Conservation (phyloP, 2,888 invertebrate species). For the Seira ritae region DNA sequence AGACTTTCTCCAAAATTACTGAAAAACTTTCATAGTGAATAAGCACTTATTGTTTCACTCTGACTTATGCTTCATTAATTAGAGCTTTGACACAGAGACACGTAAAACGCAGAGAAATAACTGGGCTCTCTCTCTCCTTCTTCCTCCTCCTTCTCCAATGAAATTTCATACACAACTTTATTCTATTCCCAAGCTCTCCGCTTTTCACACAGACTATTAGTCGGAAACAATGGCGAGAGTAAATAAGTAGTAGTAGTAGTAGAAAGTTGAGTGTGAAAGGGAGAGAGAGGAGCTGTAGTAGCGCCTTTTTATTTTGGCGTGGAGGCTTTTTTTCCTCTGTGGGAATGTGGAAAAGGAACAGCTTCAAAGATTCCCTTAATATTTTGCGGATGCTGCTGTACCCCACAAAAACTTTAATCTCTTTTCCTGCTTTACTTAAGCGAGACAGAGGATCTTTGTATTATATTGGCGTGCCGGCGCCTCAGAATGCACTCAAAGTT, state of each 20-base stretch:
- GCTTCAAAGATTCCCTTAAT: background rate
- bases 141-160: slow-evolving; percentile 13
- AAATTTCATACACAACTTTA: no score
- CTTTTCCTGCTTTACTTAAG: slow-evolving; percentile 19
- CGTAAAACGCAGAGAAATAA: slow-evolving; percentile 24
- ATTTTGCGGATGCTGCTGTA: slow-evolving; percentile 11
- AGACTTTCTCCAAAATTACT: no score
- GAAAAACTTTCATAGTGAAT: no score
- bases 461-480: background rate
- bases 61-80: slow-evolving; percentile 62
- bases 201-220: no score
- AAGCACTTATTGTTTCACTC: slow-evolving; percentile 17
- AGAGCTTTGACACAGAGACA: slow-evolving; percentile 54
- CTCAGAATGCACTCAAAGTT: background rate
- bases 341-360: background rate
- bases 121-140: background rate
- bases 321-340: no score
- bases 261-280: background rate
- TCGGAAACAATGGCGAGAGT: background rate
- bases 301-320: background rate
- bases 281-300: background rate
- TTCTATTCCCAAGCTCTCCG: no score
- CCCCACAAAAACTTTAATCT: slow-evolving; percentile 51
- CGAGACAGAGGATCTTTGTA: background rate
- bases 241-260: background rate